Evolutionary conservation across 2,888 invertebrate genomes (phyloP), one percentile per base, ranked within the genome.

Genomic region (Latheticus oryzae): DNA sequence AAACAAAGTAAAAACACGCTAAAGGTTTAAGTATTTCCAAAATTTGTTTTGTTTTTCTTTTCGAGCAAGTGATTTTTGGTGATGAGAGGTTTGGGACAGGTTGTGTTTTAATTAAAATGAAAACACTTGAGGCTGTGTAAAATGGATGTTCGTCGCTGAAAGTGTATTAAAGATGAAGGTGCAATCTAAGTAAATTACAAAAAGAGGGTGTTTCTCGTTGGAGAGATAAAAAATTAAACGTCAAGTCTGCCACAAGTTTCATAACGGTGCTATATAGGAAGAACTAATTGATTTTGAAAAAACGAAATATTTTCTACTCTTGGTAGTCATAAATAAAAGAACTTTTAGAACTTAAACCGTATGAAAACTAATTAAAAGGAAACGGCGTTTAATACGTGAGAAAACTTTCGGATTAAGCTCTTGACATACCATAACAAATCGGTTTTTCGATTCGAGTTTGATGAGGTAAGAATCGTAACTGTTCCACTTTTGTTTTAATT

Each of bases 291-390:
- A 16, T 24, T 8, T 13, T 3, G 48, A 17, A 48, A 37, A 48
- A 13, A 26, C 16, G 24, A 28, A 21, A 16, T 35, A 7, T 37
- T 23, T 11, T 35, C 15, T 5, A 7, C 3, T 17, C 5, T 11
- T 19, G 9, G 13, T 11, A 21, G 16, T 12, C 9, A 45, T 45
- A 54, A 54, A 54, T 54, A 45, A 54, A 58, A 52, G 26, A 15
- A 26, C 30, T 38, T 38, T 17, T 45, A 42, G 12, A 21, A 51
- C 26, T 23, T 57, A 12, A 23, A 56, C 33, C 45, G 60, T 56
- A 52, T 52, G 47, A 60, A 52, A 57, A 56, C 40, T 60, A 60
- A 60, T 60, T 60, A 56, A 56, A n/a, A 45, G 47, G 55, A 40
- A 56, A 47, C 37, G 38, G 30, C 28, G 55, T 43, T 40, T 23